A percentile compares a stretch with the other conserved stretches of the same genome.
These are phyloP conservation scores for Hanleya hanleyi DNA, from an alignment of 2,888 invertebrate genomes.

Conservation along the genomic window DNA sequence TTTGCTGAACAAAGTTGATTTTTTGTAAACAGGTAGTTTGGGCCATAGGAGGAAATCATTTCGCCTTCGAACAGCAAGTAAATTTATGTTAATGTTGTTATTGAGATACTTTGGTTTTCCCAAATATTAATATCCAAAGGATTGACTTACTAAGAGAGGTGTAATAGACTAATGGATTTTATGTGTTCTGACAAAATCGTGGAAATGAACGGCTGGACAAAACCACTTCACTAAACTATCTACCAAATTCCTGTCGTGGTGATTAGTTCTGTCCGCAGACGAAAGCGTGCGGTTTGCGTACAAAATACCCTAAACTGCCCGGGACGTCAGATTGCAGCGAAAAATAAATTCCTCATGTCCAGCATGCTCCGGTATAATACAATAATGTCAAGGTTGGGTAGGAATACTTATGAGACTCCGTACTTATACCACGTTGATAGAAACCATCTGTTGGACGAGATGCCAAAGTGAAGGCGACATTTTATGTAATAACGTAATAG, in stretches of 20 bases:
- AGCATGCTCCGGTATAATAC: neutral
- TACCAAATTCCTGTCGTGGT: too few relatives aligned
- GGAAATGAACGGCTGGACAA: neutral
- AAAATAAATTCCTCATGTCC: neutral
- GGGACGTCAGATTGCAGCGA: neutral
- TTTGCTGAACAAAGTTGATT: too few relatives aligned
- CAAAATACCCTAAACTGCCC: neutral
- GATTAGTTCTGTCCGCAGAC: too few relatives aligned
- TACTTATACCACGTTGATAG: neutral
- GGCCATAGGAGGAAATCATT: too few relatives aligned
- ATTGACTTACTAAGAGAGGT: too few relatives aligned
- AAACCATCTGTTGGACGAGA: neutral
- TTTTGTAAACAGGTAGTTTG: too few relatives aligned
- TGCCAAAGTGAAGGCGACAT: neutral
- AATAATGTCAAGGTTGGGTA: neutral
- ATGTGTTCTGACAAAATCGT: neutral
- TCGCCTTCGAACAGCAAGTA: too few relatives aligned
- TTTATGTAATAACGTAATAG: neutral
- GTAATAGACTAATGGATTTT: neutral
- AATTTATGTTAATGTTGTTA: too few relatives aligned
- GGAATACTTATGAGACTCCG: too few relatives aligned
- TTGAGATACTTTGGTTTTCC: too few relatives aligned
- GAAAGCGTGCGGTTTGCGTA: too few relatives aligned
- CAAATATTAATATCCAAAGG: too few relatives aligned
- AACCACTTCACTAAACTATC: neutral